These are phyloP conservation scores for Gryllus bimaculatus DNA, from an alignment of 1,140 invertebrate genomes.

Conservation along the genomic window DNA sequence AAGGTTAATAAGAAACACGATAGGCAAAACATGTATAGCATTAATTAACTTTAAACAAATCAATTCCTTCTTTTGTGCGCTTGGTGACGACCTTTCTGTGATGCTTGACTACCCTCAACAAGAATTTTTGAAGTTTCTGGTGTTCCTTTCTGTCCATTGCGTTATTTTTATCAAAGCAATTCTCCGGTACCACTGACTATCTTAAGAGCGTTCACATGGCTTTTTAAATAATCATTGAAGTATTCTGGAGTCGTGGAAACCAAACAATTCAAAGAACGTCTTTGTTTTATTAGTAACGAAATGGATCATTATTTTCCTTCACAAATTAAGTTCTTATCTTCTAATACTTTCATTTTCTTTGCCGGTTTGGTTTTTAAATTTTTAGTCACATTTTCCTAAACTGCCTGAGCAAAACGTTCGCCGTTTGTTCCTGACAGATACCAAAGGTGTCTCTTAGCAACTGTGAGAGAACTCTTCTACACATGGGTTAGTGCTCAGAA, in stretches of 20 bases:
- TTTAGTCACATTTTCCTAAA: neutral
- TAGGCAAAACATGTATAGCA: neutral
- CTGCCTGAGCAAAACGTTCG: neutral
- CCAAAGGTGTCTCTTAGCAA: conserved; percentile 8
- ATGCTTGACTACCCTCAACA: conserved; percentile 16
- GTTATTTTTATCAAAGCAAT: conserved; percentile 7
- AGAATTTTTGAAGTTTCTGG: conserved; percentile 2
- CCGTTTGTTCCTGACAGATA: conserved; percentile 1
- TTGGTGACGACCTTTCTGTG: conserved; percentile 18
- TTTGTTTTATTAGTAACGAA: conserved; percentile 6
- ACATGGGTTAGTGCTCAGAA: neutral
- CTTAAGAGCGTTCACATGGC: neutral
- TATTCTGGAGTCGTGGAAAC: neutral
- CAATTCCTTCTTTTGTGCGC: conserved; percentile 15
- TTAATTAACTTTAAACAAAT: conserved; percentile 14
- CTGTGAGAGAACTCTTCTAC: neutral
- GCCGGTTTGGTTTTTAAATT: conserved; percentile 6
- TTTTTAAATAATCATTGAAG: neutral
- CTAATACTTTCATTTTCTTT: conserved; percentile 7
- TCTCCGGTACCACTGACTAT: conserved; percentile 7
- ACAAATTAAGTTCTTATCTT: neutral
- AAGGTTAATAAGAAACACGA: neutral
- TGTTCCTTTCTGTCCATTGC: conserved; percentile 7
- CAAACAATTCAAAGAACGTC: neutral
- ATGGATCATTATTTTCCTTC: neutral